Evolutionary conservation across 2,113 vertebrate genomes (phyloP), one percentile per base, ranked within the genome.

Genomic region (Platycercus adscitus): DNA sequence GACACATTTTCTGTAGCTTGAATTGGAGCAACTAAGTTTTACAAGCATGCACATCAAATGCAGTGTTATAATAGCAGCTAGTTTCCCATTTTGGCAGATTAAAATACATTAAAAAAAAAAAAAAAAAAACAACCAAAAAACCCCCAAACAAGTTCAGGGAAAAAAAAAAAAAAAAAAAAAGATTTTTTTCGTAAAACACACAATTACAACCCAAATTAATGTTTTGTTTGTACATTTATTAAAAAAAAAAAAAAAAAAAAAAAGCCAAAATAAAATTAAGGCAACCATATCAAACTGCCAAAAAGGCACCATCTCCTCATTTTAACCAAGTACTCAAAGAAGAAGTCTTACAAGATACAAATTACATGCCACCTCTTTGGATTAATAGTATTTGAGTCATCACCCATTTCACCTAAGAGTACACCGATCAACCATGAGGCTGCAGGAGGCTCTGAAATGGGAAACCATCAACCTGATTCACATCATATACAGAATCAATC

Each of bases 21-120:
- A 93, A 91, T 64, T 71, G 35, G 3, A 81, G 75, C 85, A 93
- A 91, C 90, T 90, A 86, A 37, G 43, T 91, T 91, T 90, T 90
- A 93, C 33, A 86, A 86, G 52, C 47, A n/a, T 7, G 17, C 37
- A 86, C 19, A 84, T 52, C 50, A 92, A 64, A 86, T 79, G 17
- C 26, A 66, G 23, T 15, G 16, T 17, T 50, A 46, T 29, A 84
- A 79, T 2, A 89, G 53, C 37, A 83, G 65, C 1, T 44, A 52
- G 35, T 52, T 79, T 81, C 64, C 18, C 49, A 92, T 81, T 85
- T 19, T 29, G n/a, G n/a, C n/a, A n/a, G n/a, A n/a, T n/a, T n/a
- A n/a, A n/a, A n/a, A n/a, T n/a, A n/a, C n/a, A n/a, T n/a, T n/a
- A n/a, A n/a, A n/a, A 55, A 75, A 46, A 29, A 53, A 29, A 53